phyloP scores from a whole-genome alignment of 2,113 vertebrate genomes.

The Rhinoderma darwinii region DNA sequence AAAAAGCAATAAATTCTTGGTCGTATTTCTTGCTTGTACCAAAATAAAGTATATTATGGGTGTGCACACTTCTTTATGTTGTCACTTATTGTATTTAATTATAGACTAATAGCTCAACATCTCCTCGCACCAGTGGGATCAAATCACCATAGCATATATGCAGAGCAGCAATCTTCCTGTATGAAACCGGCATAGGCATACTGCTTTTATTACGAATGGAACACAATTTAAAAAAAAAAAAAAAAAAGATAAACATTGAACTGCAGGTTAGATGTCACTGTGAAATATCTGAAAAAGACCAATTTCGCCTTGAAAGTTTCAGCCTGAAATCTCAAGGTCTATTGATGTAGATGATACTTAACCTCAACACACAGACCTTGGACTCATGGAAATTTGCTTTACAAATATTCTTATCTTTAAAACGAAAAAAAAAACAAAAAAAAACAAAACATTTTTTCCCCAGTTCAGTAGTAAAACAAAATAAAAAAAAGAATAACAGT shows the following conservation, averaged over 20 bases:
- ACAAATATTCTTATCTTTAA: slow-evolving; percentile 34
- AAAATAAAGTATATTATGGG: too few relatives aligned
- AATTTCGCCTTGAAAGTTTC: background rate
- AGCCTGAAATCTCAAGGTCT: slow-evolving; percentile 27
- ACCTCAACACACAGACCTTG: slow-evolving; percentile 31
- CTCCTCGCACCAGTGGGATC: too few relatives aligned
- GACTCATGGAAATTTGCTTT: background rate
- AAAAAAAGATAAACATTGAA: background rate
- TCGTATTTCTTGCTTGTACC: too few relatives aligned
- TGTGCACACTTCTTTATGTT: too few relatives aligned
- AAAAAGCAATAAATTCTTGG: too few relatives aligned
- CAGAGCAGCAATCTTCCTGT: too few relatives aligned
- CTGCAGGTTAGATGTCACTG: background rate
- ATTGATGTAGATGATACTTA: slow-evolving; percentile 20
- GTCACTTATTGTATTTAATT: too few relatives aligned
- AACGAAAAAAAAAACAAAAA: background rate
- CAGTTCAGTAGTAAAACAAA: background rate
- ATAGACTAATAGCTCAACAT: too few relatives aligned
- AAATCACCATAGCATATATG: too few relatives aligned
- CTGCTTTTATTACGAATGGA: too few relatives aligned
- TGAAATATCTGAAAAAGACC: background rate
- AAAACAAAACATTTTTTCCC: background rate
- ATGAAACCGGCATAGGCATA: too few relatives aligned
- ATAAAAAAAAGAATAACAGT: background rate
- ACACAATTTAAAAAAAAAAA: background rate